Base-by-base conservation (phyloP, 1,140 invertebrate species). In the Drosophila willistoni region DNA sequence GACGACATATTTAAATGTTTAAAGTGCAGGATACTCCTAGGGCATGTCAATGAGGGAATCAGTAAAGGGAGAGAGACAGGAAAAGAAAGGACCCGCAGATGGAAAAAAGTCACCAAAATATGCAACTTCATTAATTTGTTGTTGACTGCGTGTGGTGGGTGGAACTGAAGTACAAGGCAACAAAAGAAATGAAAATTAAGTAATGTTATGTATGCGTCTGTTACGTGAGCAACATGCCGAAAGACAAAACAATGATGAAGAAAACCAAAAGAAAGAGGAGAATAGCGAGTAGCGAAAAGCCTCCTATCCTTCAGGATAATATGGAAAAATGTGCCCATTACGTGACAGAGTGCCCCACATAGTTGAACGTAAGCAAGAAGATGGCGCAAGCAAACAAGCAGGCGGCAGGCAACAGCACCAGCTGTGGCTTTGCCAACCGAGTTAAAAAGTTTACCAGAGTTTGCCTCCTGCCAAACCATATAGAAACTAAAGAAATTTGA, bases 131-230 rank as follows among this genome's bases (percentile, higher is more conserved):
- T 78, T 78, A 78, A 78, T 78, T 75, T 75, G 64, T 70, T 66
- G 61, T 44, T 39, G 36, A 12, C 6, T 29, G 5, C 29, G 29
- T 29, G 36, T 39, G 36, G 36, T 39, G 36, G 54, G 39, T n/a
- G 36, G 10, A 33, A 19, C 14, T 36, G 59, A 0, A 13, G 56
- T 14, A 29, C 59, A 67, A 62, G 29, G 29, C 56, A 56, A 65
- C 44, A 61, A 61, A 74, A 71, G 61, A 71, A 70, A 86, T 74
- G 71, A 79, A 81, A 90, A 90, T 83, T 75, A 86, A 90, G 79
- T 90, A 86, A 80, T 77, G 73, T 87, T 83, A 87, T 90, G 73
- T 86, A 86, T 86, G 86, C 87, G 82, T 86, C 79, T 90, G 79
- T 76, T 83, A 90, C 81, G 86, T 90, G 86, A 90, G 76, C 25